These are phyloP conservation scores for Drosophila santomea DNA, from an alignment of 1,140 invertebrate genomes.

Conservation along the genomic window DNA sequence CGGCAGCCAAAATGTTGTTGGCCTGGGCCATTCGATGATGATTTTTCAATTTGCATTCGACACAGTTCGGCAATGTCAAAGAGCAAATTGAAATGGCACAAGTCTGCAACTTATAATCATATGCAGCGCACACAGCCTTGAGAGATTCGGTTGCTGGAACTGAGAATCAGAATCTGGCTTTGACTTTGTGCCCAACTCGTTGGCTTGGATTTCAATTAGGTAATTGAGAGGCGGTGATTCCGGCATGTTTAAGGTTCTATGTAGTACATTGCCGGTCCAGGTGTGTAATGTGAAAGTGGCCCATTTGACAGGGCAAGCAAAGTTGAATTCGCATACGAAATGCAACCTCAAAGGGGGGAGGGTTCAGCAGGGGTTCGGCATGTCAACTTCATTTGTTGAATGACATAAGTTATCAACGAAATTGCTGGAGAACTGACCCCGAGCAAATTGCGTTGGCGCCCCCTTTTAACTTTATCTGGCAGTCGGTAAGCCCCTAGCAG, in stretches of 20 bases:
- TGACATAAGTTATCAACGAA: slow-evolving; percentile 80
- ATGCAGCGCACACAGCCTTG: slow-evolving; percentile 49
- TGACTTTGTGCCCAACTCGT: slow-evolving; percentile 44
- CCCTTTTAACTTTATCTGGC: slow-evolving; percentile 71
- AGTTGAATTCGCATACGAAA: slow-evolving; percentile 73
- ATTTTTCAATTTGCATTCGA: slow-evolving; percentile 82
- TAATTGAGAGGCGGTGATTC: slow-evolving; percentile 66
- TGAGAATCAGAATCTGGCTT: slow-evolving; percentile 15
- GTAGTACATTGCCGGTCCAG: background rate
- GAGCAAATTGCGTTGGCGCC: slow-evolving; percentile 75
- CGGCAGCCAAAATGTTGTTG: slow-evolving; percentile 72
- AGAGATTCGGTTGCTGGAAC: slow-evolving; percentile 19
- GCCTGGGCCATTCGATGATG: slow-evolving; percentile 65
- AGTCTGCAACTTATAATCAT: slow-evolving; percentile 69
- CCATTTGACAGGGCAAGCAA: slow-evolving; percentile 64
- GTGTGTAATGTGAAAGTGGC: slow-evolving; percentile 48
- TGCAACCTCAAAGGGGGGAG: slow-evolving; percentile 42
- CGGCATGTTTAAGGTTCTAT: slow-evolving; percentile 41
- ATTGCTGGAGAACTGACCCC: slow-evolving; percentile 74
- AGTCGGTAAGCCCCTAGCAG: slow-evolving; percentile 58
- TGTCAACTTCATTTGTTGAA: slow-evolving; percentile 82
- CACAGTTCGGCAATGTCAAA: slow-evolving; percentile 74
- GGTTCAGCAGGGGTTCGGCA: slow-evolving; percentile 15
- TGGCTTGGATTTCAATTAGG: slow-evolving; percentile 74
- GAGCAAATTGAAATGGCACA: slow-evolving; percentile 79